Conservation (phyloP, 2,888 invertebrate genomes). For the Oeneis ivallda region DNA sequence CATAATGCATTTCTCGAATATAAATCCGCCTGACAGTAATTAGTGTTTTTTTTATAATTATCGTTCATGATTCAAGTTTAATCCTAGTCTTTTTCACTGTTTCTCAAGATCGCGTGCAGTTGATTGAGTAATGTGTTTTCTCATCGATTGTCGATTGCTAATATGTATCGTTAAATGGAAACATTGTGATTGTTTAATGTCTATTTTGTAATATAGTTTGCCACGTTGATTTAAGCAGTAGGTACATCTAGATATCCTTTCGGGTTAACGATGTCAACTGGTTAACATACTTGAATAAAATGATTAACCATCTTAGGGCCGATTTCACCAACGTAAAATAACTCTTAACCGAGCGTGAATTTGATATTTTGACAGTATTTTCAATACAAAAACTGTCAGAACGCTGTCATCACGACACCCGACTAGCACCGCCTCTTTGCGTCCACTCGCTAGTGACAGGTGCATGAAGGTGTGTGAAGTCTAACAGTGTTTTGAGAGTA, state of each 20-base stretch:
- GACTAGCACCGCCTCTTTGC: too few relatives aligned
- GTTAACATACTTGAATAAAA: background rate
- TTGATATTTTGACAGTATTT: too few relatives aligned
- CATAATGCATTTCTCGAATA: conserved; percentile 22
- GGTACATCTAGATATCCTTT: background rate
- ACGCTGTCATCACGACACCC: too few relatives aligned
- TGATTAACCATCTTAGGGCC: background rate
- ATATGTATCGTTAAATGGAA: conserved; percentile 26
- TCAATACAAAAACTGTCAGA: too few relatives aligned
- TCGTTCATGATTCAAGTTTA: conserved; percentile 23
- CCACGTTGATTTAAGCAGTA: background rate
- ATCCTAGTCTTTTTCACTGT: conserved; percentile 32
- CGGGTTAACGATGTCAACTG: conserved; percentile 5
- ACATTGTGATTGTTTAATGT: conserved; percentile 24
- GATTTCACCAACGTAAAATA: background rate
- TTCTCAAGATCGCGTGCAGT: conserved; percentile 40
- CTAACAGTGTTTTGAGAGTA: background rate
- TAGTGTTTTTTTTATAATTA: conserved; percentile 17
- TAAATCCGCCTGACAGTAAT: conserved; percentile 18
- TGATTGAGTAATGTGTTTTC: conserved; percentile 41
- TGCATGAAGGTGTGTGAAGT: too few relatives aligned
- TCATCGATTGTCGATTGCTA: conserved; percentile 38
- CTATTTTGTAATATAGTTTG: background rate
- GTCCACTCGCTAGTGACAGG: too few relatives aligned
- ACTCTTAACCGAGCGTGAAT: too few relatives aligned